Percentiles rank a stretch among this genome's conserved stretches.
phyloP scores from a whole-genome alignment of 2,797 vertebrate species.

The Onychomys leucogaster region DNA sequence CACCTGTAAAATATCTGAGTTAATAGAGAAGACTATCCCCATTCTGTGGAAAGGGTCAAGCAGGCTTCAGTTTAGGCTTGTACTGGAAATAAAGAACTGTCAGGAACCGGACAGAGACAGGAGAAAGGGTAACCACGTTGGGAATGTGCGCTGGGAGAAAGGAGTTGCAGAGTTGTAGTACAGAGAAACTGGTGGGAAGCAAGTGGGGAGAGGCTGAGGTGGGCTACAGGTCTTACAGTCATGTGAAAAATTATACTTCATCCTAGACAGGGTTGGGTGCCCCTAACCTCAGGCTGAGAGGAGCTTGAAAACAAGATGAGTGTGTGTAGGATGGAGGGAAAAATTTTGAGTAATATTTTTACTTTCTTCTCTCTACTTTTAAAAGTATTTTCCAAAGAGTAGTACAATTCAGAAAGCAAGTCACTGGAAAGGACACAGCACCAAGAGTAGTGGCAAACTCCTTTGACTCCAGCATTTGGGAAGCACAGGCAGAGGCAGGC shows the following conservation, averaged over 20 bases:
- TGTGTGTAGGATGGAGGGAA: background rate
- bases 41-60: background rate
- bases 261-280: background rate
- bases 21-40: background rate
- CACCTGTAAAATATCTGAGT: background rate
- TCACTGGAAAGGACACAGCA: background rate
- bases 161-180: background rate
- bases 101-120: background rate
- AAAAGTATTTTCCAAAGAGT: constrained; percentile 10
- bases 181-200: background rate
- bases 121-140: background rate
- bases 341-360: background rate
- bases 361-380: background rate
- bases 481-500: background rate
- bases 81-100: background rate
- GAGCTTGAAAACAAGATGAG: background rate
- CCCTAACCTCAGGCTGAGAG: constrained; percentile 10
- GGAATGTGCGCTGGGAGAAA: background rate
- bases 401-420: constrained; percentile 22
- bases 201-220: background rate
- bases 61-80: background rate
- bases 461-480: background rate
- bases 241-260: background rate
- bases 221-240: background rate
- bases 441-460: background rate